Conservation (phyloP, 2,113 vertebrate species). For the Epinephelus fuscoguttatus region DNA sequence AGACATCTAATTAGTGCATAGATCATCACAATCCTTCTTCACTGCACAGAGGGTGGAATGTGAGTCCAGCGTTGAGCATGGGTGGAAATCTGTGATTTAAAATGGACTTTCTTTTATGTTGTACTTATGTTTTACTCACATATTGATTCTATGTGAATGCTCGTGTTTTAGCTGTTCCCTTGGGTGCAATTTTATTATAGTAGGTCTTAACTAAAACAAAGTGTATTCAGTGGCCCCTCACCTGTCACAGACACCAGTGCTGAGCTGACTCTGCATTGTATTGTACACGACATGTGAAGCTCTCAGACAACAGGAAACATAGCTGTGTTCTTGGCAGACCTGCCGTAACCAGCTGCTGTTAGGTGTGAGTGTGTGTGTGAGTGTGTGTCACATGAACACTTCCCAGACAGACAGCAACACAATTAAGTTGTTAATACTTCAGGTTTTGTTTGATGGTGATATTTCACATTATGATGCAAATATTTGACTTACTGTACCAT, state of each 20-base stretch:
- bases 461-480: conserved; percentile 16
- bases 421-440: conserved; percentile 10
- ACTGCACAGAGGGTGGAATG: background rate
- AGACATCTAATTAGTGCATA: conserved; percentile 19
- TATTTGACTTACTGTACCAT: conserved; percentile 4
- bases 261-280: conserved; percentile 47
- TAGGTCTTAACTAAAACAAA: conserved; percentile 29
- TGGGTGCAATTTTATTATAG: conserved; percentile 11
- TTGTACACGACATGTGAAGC: conserved; percentile 54
- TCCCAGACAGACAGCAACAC: conserved; percentile 23
- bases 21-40: conserved; percentile 14
- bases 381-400: background rate
- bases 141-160: background rate
- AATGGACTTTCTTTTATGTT: background rate
- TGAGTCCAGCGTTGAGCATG: background rate
- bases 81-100: background rate
- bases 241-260: conserved; percentile 77
- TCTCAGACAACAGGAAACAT: conserved; percentile 61
- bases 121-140: background rate
- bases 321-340: conserved; percentile 80
- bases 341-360: conserved; percentile 80
- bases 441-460: conserved; percentile 5
- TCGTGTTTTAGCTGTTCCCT: background rate
- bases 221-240: conserved; percentile 45
- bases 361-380: background rate